Evolutionary conservation across 2,113 vertebrate species (phyloP).

Genomic region (Petrocephalus zakoni): DNA sequence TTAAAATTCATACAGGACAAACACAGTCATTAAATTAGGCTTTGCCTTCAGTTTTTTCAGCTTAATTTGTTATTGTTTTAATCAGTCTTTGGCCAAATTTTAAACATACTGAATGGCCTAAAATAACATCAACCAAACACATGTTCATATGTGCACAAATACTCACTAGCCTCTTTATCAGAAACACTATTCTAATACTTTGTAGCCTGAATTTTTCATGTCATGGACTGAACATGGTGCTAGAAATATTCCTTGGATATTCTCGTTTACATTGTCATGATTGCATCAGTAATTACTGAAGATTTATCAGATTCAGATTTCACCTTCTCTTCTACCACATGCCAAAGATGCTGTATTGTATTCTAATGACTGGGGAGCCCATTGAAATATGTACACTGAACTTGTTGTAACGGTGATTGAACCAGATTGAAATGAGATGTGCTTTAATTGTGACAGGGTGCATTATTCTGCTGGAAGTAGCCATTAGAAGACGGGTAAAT

Average conservation of each 20-base stretch:
- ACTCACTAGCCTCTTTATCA: not conserved
- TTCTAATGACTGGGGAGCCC: not conserved
- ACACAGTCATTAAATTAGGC: not conserved
- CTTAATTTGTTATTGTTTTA: not conserved
- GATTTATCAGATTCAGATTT: not conserved
- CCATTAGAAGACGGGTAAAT: not conserved
- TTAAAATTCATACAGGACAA: slow-evolving; percentile 11
- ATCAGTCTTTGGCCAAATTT: not conserved
- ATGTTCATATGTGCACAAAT: not conserved
- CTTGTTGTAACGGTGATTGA: not conserved
- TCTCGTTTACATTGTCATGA: not conserved
- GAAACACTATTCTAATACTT: not conserved
- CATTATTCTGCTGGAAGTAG: not conserved
- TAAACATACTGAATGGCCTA: not conserved
- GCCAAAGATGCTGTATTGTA: not conserved
- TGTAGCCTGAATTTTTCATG: not conserved
- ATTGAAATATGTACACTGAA: not conserved
- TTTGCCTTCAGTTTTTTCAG: not conserved
- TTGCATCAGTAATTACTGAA: not conserved
- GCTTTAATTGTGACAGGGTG: not conserved
- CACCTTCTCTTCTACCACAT: not conserved
- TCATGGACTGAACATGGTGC: not conserved
- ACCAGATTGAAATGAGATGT: not conserved
- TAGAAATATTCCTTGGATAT: not conserved
- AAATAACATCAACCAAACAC: not conserved